A percentile compares a stretch with the other conserved stretches of the same genome.
These are phyloP conservation scores for Cryptus armator DNA, from an alignment of 2,888 invertebrate genomes.

Conservation along the genomic window DNA sequence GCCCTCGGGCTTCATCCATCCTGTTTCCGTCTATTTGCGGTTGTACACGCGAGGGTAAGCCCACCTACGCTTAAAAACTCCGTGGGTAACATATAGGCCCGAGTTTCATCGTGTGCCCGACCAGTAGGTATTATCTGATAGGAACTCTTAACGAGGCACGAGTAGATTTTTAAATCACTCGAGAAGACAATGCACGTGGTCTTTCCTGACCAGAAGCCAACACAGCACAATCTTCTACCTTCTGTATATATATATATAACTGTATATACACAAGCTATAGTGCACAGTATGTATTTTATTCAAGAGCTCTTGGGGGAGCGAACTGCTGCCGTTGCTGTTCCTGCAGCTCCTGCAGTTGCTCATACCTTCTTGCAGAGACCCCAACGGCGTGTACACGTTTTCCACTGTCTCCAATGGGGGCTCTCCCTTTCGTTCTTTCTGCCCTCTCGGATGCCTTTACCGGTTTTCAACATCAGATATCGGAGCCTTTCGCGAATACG, in stretches of 20 bases:
- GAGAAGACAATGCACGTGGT: conserved; percentile 81
- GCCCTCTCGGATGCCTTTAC: conserved; percentile 78
- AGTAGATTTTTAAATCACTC: conserved; percentile 84
- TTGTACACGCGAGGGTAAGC: conserved; percentile 21
- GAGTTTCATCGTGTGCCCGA: conserved; percentile 50
- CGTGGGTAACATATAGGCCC: conserved; percentile 1
- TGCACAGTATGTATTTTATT: conserved; percentile 60
- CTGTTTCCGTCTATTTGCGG: conserved; percentile 27
- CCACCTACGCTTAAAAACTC: conserved; percentile 49
- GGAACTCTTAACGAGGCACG: conserved; percentile 84
- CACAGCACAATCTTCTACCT: conserved; percentile 21
- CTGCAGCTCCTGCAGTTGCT: conserved; percentile 61
- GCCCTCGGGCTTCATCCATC: conserved; percentile 51
- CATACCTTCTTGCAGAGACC: conserved; percentile 16
- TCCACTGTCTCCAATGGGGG: conserved; percentile 48
- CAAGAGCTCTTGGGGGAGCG: conserved; percentile 35
- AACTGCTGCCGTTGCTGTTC: conserved; percentile 46
- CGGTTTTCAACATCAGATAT: conserved; percentile 85
- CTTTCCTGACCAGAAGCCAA: conserved; percentile 55
- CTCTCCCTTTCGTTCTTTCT: conserved; percentile 44
- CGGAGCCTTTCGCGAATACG: conserved; percentile 79
- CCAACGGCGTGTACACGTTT: conserved; percentile 24
- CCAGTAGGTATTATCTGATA: conserved; percentile 79
- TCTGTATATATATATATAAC: background rate
- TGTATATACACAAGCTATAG: conserved; percentile 3